These are phyloP conservation scores for Cecidostiba fungosa DNA, from an alignment of 2,888 invertebrate species.

Conservation along the genomic window DNA sequence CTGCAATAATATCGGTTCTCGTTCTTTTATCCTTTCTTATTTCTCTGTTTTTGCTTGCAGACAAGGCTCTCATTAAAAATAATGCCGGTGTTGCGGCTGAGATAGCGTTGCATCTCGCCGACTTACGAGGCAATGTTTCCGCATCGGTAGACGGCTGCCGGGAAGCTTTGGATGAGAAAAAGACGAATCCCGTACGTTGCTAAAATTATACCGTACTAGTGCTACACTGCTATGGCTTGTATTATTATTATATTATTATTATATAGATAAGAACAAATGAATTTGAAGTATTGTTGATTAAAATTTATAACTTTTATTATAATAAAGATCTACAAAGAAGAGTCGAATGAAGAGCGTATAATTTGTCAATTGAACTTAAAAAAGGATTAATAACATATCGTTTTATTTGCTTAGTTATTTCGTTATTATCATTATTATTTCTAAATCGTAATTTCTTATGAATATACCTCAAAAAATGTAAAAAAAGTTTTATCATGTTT, in stretches of 20 bases:
- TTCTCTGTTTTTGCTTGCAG: constrained; percentile 79
- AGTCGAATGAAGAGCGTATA: constrained; percentile 48
- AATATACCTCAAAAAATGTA: constrained; percentile 43
- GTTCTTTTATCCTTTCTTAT: background rate
- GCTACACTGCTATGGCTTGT: background rate
- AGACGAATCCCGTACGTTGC: constrained; percentile 67
- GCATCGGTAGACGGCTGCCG: background rate
- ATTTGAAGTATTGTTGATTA: constrained; percentile 22
- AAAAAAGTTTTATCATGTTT: constrained; percentile 28
- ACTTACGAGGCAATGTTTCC: constrained; percentile 33
- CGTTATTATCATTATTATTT: constrained; percentile 28
- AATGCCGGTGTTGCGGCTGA: constrained; percentile 93
- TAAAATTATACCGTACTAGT: background rate
- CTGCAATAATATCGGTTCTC: background rate
- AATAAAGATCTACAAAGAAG: constrained; percentile 55
- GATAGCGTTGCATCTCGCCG: constrained; percentile 83
- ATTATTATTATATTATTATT: background rate
- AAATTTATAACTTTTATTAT: constrained; percentile 53
- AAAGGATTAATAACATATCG: constrained; percentile 15
- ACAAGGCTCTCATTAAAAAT: constrained; percentile 95
- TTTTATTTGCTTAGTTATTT: constrained; percentile 11
- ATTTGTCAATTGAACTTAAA: constrained; percentile 48
- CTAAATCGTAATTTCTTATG: constrained; percentile 23
- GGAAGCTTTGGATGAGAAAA: constrained; percentile 42
- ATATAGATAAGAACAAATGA: constrained; percentile 17